Conservation (phyloP, 2,113 vertebrate genomes). For the Paratilapia polleni region DNA sequence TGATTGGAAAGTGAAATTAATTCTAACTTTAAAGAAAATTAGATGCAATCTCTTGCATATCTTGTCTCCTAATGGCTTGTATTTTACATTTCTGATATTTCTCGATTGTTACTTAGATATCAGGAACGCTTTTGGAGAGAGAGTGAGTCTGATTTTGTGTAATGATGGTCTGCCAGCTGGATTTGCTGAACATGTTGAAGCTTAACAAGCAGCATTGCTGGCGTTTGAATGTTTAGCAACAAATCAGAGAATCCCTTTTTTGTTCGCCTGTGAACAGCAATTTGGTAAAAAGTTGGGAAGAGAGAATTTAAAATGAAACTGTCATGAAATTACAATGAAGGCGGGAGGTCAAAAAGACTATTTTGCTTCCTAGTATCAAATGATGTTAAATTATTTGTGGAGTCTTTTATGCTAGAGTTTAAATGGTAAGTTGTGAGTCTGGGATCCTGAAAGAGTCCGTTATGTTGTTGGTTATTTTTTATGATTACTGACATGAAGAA, state of each 20-base stretch:
- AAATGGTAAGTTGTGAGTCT: slow-evolving; percentile 27
- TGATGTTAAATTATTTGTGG: not conserved
- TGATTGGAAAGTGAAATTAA: slow-evolving; percentile 33
- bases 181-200: slow-evolving; percentile 23
- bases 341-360: not conserved
- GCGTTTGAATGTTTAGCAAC: slow-evolving; percentile 32
- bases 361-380: slow-evolving; percentile 25
- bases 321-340: not conserved
- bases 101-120: slow-evolving; percentile 16
- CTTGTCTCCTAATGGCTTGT: slow-evolving; percentile 2
- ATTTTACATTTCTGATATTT: slow-evolving; percentile 4
- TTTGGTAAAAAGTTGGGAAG: slow-evolving; percentile 26
- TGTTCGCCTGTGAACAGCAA: not conserved
- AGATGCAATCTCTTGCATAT: not conserved
- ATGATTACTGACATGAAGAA: slow-evolving; percentile 24
- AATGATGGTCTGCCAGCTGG: slow-evolving; percentile 41
- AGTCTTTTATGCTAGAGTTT: slow-evolving; percentile 10
- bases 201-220: slow-evolving; percentile 37
- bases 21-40: slow-evolving; percentile 12
- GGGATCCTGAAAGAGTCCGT: slow-evolving; percentile 2
- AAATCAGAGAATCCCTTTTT: not conserved
- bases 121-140: slow-evolving; percentile 8
- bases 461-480: slow-evolving; percentile 10
- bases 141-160: slow-evolving; percentile 30
- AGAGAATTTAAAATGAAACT: slow-evolving; percentile 24